These are phyloP conservation scores for Leptocoma aspasia DNA, from an alignment of 2,113 vertebrate species.

Conservation along the genomic window DNA sequence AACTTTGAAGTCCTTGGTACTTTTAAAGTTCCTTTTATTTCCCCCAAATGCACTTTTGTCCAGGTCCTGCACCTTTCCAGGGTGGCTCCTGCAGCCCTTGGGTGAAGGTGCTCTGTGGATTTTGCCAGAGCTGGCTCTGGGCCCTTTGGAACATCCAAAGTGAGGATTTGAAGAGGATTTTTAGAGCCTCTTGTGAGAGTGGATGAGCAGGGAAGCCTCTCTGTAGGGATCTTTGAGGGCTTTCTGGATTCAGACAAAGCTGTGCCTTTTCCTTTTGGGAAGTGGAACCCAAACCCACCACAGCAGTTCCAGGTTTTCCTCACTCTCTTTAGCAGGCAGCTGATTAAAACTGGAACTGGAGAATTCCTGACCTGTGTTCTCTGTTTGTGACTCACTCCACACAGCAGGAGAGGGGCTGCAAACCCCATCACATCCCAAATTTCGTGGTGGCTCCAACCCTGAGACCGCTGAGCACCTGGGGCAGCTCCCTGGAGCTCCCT, in stretches of 20 bases:
- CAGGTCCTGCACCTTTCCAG: not conserved
- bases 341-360: not conserved
- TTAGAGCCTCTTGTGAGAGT: not conserved
- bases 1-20: not conserved
- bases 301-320: not conserved
- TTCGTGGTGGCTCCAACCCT: not conserved
- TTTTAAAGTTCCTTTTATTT: not conserved
- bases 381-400: not conserved
- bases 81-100: not conserved
- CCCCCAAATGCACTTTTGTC: not conserved
- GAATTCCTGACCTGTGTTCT: not conserved
- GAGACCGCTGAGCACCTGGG: not conserved
- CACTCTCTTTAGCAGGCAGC: not conserved
- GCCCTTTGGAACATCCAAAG: not conserved
- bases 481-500: not conserved
- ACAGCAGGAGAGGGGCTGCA: not conserved
- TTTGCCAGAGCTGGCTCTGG: not conserved
- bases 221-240: not conserved
- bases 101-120: not conserved
- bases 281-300: not conserved
- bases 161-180: not conserved
- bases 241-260: not conserved
- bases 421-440: not conserved
- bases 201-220: not conserved
- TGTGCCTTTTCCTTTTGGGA: not conserved